phyloP scores from a whole-genome alignment of 2,113 vertebrate species.

The Ochotona curzoniae region DNA sequence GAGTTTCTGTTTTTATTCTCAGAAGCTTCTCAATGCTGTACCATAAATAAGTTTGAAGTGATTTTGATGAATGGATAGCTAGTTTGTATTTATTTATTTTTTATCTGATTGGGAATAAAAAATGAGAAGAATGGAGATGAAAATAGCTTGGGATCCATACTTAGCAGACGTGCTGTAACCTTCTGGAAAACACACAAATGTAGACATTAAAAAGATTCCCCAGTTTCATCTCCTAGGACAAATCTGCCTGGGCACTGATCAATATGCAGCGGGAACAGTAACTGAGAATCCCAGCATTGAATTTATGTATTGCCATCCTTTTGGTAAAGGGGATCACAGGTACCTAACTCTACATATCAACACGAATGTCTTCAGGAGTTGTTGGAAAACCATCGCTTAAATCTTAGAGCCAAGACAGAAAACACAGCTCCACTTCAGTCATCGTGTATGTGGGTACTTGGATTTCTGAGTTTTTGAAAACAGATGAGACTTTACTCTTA shows the following conservation, averaged over 20 bases:
- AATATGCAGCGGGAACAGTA: not conserved
- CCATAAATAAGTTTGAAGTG: constrained; percentile 77
- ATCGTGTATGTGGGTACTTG: not conserved
- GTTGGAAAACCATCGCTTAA: not conserved
- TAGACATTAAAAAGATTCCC: not conserved
- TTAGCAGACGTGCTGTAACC: constrained; percentile 30
- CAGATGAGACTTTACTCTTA: not conserved
- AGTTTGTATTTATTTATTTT: constrained; percentile 72
- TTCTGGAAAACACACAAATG: constrained; percentile 56
- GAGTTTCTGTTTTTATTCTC: constrained; percentile 73
- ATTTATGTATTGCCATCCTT: not conserved
- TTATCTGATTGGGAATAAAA: constrained; percentile 73
- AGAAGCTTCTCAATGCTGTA: constrained; percentile 61
- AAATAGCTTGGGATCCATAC: constrained; percentile 46
- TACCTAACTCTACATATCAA: not conserved
- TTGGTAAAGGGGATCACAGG: not conserved
- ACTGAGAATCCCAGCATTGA: not conserved
- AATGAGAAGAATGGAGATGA: constrained; percentile 55
- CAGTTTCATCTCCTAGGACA: constrained; percentile 2
- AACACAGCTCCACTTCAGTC: not conserved
- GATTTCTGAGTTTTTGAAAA: constrained; percentile 29
- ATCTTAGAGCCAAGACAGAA: not conserved
- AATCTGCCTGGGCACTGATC: not conserved
- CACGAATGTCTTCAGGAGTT: not conserved
- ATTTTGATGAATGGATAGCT: constrained; percentile 72